Conservation (phyloP, 2,888 invertebrate genomes). For the Meiosimyza decipiens region DNA sequence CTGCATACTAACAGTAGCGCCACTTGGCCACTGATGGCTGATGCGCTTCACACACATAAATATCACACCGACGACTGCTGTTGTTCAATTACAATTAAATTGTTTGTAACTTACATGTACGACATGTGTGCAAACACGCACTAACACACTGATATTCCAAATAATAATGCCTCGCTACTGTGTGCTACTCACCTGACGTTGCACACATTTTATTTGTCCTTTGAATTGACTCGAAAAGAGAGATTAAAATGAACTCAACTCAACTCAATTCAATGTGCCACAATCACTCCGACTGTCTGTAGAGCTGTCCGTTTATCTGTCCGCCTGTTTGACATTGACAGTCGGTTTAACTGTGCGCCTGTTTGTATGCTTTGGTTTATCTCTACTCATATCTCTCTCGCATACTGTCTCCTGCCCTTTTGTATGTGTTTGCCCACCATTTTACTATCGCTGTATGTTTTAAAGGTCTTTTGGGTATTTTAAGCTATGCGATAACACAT, state of each 20-base stretch:
- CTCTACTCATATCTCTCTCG: conserved; percentile 9
- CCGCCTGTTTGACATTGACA: background rate
- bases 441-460: conserved; percentile 3
- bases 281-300: background rate
- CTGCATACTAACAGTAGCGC: too few species aligned
- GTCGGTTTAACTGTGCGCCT: background rate
- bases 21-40: too few species aligned
- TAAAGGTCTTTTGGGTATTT: conserved; percentile 31
- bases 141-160: conserved; percentile 10
- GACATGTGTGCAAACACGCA: conserved; percentile 53
- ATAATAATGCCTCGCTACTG: too few species aligned
- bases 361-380: conserved; percentile 13
- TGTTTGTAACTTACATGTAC: conserved; percentile 61
- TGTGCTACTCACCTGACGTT: too few species aligned
- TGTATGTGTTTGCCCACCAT: too few species aligned
- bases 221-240: too few species aligned
- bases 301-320: background rate
- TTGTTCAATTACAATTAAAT: conserved; percentile 58
- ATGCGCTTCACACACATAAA: background rate
- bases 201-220: too few species aligned
- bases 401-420: background rate
- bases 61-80: conserved; percentile 25
- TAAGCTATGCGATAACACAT: conserved; percentile 35
- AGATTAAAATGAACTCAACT: too few species aligned
- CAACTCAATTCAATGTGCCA: too few species aligned